Conservation (phyloP, 2,888 invertebrate species). For the Caenorhabditis zanzibari region DNA sequence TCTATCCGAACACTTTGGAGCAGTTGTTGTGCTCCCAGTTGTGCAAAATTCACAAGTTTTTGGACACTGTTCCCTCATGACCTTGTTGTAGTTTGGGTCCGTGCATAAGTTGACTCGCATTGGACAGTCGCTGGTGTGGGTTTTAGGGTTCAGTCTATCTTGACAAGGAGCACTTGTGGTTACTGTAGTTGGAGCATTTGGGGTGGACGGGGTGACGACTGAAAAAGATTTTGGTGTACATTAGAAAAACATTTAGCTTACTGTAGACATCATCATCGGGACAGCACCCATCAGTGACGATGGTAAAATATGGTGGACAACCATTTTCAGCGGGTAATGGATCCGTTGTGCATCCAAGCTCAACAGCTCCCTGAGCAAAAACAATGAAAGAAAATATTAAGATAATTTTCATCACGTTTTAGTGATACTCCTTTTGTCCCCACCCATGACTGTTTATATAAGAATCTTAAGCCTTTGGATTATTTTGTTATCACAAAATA, state of each 20-base stretch:
- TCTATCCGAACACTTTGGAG: not conserved
- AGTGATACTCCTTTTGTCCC: not conserved
- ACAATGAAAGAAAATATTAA: not conserved
- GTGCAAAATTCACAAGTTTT: slow-evolving; percentile 38
- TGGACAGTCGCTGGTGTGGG: slow-evolving; percentile 33
- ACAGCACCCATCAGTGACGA: slow-evolving; percentile 1
- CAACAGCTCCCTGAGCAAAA: not conserved
- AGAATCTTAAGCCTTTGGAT: not conserved
- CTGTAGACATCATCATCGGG: slow-evolving; percentile 10
- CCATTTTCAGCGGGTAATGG: not conserved
- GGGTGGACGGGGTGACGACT: slow-evolving; percentile 14
- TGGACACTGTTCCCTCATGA: slow-evolving; percentile 39
- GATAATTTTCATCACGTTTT: not conserved
- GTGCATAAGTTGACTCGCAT: slow-evolving; percentile 11
- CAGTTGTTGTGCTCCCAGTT: not conserved
- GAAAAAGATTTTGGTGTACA: not conserved
- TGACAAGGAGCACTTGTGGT: slow-evolving; percentile 5
- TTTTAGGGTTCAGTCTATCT: slow-evolving; percentile 16
- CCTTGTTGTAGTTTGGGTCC: slow-evolving; percentile 17
- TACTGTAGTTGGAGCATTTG: not conserved
- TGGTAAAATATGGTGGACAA: not conserved
- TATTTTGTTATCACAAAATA: no score
- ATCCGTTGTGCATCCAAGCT: not conserved
- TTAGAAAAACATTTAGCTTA: no score
- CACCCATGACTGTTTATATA: not conserved